Evolutionary conservation across 1,140 invertebrate species (phyloP).

Genomic region (Formica exsecta): DNA sequence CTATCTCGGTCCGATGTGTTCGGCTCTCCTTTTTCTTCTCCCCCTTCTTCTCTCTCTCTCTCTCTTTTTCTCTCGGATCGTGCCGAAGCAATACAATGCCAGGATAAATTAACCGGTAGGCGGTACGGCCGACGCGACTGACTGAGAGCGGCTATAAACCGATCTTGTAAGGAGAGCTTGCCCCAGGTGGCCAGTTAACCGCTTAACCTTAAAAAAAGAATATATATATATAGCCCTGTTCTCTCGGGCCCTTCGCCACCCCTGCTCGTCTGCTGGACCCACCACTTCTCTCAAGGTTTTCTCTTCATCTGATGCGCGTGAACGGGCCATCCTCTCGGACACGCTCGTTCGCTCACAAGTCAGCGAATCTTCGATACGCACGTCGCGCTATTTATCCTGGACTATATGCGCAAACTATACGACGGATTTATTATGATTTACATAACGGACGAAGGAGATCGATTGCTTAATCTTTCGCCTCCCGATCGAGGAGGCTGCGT

Average conservation of each 20-base stretch:
- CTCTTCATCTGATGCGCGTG: conserved; percentile 2
- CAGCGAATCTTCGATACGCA: not conserved
- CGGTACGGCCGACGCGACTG: conserved; percentile 53
- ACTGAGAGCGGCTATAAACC: conserved; percentile 74
- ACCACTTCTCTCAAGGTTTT: not conserved
- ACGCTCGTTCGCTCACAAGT: conserved; percentile 8
- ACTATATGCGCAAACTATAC: not conserved
- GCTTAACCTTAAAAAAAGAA: conserved; percentile 72
- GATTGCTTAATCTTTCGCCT: conserved; percentile 59
- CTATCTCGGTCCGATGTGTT: conserved; percentile 55
- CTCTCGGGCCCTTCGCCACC: conserved; percentile 25
- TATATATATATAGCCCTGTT: conserved; percentile 51
- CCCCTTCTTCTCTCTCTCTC: not conserved
- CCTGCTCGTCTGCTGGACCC: conserved; percentile 13
- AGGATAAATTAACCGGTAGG: conserved; percentile 77
- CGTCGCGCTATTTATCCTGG: conserved; percentile 47
- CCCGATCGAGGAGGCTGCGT: not conserved
- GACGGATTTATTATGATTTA: conserved; percentile 71
- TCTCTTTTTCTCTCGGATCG: not conserved
- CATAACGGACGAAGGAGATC: conserved; percentile 45
- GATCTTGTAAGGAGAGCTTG: conserved; percentile 70
- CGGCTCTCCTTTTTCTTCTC: not conserved
- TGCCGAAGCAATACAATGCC: conserved; percentile 66
- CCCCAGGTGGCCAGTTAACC: conserved; percentile 75
- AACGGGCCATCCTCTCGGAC: not conserved